These are phyloP conservation scores for Thalassophryne amazonica DNA, from an alignment of 2,797 vertebrate species.

Conservation along the genomic window DNA sequence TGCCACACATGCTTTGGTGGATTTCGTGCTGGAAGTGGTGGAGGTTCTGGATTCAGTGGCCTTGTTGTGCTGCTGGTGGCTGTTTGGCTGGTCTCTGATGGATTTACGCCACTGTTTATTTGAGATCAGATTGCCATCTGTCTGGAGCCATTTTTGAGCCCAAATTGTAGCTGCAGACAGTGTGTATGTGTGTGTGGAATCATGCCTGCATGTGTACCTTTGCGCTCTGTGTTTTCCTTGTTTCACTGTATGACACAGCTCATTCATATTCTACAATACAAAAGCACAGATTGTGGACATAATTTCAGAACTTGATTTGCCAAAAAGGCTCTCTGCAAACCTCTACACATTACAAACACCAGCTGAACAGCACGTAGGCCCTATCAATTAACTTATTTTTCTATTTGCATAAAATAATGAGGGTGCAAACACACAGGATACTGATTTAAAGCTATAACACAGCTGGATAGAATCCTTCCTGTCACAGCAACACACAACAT, in stretches of 20 bases:
- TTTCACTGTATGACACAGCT: neutral
- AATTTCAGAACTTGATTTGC: slow-evolving; percentile 8
- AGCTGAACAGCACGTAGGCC: too few relatives aligned
- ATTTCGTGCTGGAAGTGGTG: slow-evolving; percentile 23
- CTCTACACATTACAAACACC: too few relatives aligned
- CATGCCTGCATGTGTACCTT: neutral
- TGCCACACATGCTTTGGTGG: slow-evolving; percentile 44
- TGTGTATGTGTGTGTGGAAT: slow-evolving; percentile 6
- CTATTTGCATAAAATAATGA: too few relatives aligned
- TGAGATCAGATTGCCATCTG: slow-evolving; percentile 57
- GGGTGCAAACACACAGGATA: too few relatives aligned
- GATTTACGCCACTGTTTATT: slow-evolving; percentile 51
- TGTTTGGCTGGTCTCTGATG: slow-evolving; percentile 30
- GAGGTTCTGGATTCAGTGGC: slow-evolving; percentile 30
- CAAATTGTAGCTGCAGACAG: slow-evolving; percentile 14
- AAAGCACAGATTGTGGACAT: slow-evolving; percentile 10
- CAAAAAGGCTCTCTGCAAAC: too few relatives aligned
- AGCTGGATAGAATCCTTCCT: too few relatives aligned
- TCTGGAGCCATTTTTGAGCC: slow-evolving; percentile 34
- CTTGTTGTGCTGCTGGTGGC: slow-evolving; percentile 47
- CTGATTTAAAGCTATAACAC: too few relatives aligned
- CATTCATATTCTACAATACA: slow-evolving; percentile 11
- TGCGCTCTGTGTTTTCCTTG: slow-evolving; percentile 5
- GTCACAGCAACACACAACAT: too few relatives aligned
- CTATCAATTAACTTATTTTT: too few relatives aligned